Evolutionary conservation across 2,113 vertebrate genomes (phyloP), one percentile per base, ranked within the genome.

Genomic region (Calidris pygmaea): DNA sequence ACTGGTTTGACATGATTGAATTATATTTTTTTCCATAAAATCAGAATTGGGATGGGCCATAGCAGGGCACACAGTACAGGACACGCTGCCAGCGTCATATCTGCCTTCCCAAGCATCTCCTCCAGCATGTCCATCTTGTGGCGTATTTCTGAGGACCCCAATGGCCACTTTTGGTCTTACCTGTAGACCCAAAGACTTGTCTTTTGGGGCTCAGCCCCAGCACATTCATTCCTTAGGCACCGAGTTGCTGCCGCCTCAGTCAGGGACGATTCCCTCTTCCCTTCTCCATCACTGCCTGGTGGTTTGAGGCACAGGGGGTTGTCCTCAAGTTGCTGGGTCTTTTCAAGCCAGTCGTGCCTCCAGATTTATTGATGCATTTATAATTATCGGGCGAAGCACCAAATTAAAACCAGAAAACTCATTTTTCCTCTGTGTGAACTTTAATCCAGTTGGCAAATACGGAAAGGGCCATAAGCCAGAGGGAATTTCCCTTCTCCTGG

Each of bases 21-120:
- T 55, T 13, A 4, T 14, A 11, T 2, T 68, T 82, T 79, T 18
- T 24, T 45, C 45, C n/a, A 11, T 45, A 39, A 59, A 67, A 89
- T 65, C 47, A 18, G 84, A 41, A 20, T 2, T 10, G 12, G 39
- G 48, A 12, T 14, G 4, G 7, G 60, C 0, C 1, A 29, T 41
- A 45, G 24, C n/a, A 62, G 50, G 35, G 34, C 10, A 3, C 5
- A 10, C 14, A 22, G 56, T 6, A 13, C 52, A 55, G 58, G 59
- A n/a, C 37, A 32, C 13, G 0, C 47, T 72, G 41, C 23, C 29
- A 4, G 3, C 4, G 14, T 19, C 4, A 3, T 3, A 30, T 50
- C 50, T 74, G 65, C 56, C 72, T 73, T 48, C 13, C 27, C 72
- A 53, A 72, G 45, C 58, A 43, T 9, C 56, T 39, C 30, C 32